A percentile compares a stretch with the other conserved stretches of the same genome.
Evolutionary conservation across 2,797 vertebrate species (phyloP).

Genomic region (Propithecus perrieri): DNA sequence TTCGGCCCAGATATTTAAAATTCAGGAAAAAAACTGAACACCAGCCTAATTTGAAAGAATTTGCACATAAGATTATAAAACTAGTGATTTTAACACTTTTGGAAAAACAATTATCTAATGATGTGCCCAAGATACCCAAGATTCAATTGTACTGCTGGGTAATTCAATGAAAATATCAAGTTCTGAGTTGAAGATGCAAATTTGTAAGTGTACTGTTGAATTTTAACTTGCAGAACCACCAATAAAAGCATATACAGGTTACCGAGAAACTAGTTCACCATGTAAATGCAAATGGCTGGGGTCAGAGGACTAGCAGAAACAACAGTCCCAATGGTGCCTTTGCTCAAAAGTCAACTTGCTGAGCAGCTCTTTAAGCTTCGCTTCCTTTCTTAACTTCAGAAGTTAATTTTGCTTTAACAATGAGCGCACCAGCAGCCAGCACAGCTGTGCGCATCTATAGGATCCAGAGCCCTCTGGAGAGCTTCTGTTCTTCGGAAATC

Average conservation of each 20-base stretch:
- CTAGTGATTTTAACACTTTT: not conserved
- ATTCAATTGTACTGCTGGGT: constrained; percentile 78
- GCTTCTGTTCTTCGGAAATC: constrained; percentile 89
- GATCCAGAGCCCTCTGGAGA: constrained; percentile 85
- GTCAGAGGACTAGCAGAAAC: constrained; percentile 87
- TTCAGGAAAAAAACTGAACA: not conserved
- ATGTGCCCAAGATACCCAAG: not conserved
- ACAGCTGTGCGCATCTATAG: constrained; percentile 87
- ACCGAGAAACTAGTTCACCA: constrained; percentile 84
- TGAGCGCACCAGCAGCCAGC: constrained; percentile 86
- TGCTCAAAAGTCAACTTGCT: constrained; percentile 86
- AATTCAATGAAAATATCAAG: constrained; percentile 88
- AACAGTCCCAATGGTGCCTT: constrained; percentile 85
- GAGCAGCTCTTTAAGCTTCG: constrained; percentile 89
- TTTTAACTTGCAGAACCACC: constrained; percentile 84
- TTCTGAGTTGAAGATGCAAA: constrained; percentile 84
- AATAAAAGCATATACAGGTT: constrained; percentile 82
- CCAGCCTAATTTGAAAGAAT: not conserved
- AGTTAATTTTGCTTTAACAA: constrained; percentile 86
- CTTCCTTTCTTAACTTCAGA: constrained; percentile 89
- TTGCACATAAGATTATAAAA: not conserved
- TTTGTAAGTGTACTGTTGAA: constrained; percentile 86
- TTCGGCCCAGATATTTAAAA: not conserved
- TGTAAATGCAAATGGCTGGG: constrained; percentile 89
- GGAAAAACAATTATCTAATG: not conserved